phyloP scores from a whole-genome alignment of 2,113 vertebrate species.

The Henicopernis longicauda region DNA sequence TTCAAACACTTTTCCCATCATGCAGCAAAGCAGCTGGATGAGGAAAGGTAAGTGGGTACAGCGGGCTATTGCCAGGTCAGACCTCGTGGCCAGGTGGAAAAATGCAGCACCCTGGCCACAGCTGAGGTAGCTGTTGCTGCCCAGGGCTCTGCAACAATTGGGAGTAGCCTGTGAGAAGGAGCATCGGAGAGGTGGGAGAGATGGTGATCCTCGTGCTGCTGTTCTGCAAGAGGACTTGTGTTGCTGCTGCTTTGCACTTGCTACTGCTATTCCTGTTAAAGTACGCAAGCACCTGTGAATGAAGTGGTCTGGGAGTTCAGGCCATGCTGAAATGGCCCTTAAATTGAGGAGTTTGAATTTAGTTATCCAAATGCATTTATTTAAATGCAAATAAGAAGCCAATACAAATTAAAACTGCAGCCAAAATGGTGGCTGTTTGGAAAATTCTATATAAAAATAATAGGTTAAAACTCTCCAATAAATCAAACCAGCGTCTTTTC shows the following conservation, averaged over 20 bases:
- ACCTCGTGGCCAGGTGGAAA: not conserved
- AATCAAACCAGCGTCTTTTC: not conserved
- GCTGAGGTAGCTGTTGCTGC: not conserved
- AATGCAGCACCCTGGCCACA: not conserved
- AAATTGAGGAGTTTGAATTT: not conserved
- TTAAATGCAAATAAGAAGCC: not conserved
- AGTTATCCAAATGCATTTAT: not conserved
- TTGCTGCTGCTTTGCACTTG: not conserved
- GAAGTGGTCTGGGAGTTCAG: not conserved
- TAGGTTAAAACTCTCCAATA: not conserved
- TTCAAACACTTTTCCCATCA: not conserved
- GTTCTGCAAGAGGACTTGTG: not conserved
- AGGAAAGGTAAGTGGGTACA: not conserved
- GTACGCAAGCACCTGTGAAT: not conserved
- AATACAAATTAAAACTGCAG: not conserved
- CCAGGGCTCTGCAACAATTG: accelerated
- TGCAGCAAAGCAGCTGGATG: not conserved
- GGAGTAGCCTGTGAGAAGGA: not conserved
- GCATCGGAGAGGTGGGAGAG: not conserved
- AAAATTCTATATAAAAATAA: not conserved
- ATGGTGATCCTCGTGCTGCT: accelerated
- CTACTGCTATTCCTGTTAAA: not conserved
- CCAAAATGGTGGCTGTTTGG: not conserved
- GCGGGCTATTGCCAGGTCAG: not conserved
- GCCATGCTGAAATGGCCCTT: not conserved